Percentiles rank a stretch among this genome's conserved stretches.
These are phyloP conservation scores for Sycophila texana DNA, from an alignment of 2,888 invertebrate species.

Conservation along the genomic window DNA sequence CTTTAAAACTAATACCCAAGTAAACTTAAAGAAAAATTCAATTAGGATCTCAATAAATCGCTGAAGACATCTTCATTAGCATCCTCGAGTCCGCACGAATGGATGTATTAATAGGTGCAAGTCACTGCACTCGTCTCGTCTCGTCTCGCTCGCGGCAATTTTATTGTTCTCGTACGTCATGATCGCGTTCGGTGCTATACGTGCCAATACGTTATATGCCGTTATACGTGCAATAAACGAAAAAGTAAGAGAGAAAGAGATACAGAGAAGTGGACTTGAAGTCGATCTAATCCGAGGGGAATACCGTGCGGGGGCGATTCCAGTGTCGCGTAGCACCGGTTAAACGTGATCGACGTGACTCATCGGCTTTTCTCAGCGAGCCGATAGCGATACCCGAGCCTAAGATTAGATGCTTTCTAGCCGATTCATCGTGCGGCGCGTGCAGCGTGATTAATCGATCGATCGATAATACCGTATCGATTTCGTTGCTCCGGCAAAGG, in stretches of 20 bases:
- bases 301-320: too few species aligned
- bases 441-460: slow-evolving; percentile 12
- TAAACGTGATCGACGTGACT: neutral
- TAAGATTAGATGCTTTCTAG: neutral
- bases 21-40: neutral
- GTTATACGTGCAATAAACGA: too few species aligned
- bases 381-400: neutral
- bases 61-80: neutral
- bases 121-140: slow-evolving; percentile 33
- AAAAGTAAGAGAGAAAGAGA: neutral
- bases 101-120: slow-evolving; percentile 16
- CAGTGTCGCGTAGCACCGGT: too few species aligned
- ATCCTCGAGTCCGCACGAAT: neutral
- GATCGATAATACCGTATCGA: slow-evolving; percentile 14
- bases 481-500: slow-evolving; percentile 13
- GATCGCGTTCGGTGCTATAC: too few species aligned
- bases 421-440: neutral
- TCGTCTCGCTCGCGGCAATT: neutral
- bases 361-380: neutral
- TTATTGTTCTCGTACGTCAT: neutral
- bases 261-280: neutral
- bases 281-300: too few species aligned
- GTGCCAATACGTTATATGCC: too few species aligned
- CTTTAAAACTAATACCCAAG: too few species aligned
- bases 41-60: slow-evolving; percentile 8